phyloP scores from a whole-genome alignment of 1,140 invertebrate genomes.

The Dreissena polymorpha region DNA sequence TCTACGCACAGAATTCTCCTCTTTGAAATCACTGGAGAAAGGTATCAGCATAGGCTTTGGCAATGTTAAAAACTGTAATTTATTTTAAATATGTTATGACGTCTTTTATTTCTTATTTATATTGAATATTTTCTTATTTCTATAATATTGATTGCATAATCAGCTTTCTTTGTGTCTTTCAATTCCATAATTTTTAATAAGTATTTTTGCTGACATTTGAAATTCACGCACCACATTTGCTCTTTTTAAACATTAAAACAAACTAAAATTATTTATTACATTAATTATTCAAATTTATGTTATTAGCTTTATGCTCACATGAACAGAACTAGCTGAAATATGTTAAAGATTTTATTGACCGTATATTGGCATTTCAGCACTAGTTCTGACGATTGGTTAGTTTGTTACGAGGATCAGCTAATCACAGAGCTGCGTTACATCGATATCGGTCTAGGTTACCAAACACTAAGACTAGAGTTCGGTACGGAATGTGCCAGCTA shows the following conservation, averaged over 20 bases:
- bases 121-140: conserved; percentile 7
- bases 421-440: conserved; percentile 73
- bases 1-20: conserved; percentile 69
- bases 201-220: too few relatives aligned
- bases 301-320: too few relatives aligned
- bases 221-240: too few relatives aligned
- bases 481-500: conserved; percentile 74
- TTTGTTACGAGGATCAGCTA: conserved; percentile 71
- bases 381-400: conserved; percentile 60
- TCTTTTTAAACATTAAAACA: too few relatives aligned
- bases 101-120: not conserved
- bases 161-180: not conserved
- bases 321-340: too few relatives aligned
- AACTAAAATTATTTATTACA: too few relatives aligned
- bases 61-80: not conserved
- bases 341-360: too few relatives aligned
- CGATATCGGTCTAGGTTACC: conserved; percentile 73
- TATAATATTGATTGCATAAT: conserved; percentile 18
- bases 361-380: conserved; percentile 44
- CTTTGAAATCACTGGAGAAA: conserved; percentile 59
- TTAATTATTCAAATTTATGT: too few relatives aligned
- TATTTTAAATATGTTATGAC: not conserved
- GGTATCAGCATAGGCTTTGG: conserved; percentile 31
- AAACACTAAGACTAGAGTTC: conserved; percentile 75
- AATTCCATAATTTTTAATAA: not conserved